Conservation (phyloP, 2,797 vertebrate genomes). For the Notolepis coatsorum region DNA sequence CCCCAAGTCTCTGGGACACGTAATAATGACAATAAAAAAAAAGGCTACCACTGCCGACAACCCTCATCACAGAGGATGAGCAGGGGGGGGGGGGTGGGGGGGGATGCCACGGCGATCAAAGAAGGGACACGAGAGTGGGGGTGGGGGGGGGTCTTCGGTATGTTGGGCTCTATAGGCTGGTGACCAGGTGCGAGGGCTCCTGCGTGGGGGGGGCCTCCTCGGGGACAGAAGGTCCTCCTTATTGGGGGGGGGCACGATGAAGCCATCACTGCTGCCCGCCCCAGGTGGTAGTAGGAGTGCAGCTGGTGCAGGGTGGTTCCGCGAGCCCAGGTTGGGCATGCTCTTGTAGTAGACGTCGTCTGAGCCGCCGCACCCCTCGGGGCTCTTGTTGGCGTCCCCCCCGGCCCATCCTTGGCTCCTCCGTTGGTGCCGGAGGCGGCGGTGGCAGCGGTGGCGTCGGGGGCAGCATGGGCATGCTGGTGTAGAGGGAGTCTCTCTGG, state of each 20-base stretch:
- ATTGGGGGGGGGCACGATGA: constrained; percentile 91
- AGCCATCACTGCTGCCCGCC: constrained; percentile 97
- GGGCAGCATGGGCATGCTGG: constrained; percentile 94
- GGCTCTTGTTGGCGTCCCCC: constrained; percentile 82
- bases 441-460: constrained; percentile 55
- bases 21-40: constrained; percentile 84
- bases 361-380: constrained; percentile 76
- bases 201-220: constrained; percentile 86
- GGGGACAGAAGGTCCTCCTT: constrained; percentile 88
- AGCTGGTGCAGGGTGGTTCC: constrained; percentile 95
- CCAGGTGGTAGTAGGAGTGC: constrained; percentile 96
- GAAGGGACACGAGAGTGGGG: background rate
- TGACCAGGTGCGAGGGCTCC: constrained; percentile 95
- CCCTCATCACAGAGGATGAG: constrained; percentile 80
- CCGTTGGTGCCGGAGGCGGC: constrained; percentile 38
- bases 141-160: background rate
- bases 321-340: constrained; percentile 97
- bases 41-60: constrained; percentile 87
- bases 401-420: constrained; percentile 55
- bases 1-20: constrained; percentile 75
- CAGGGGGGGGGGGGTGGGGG: constrained; percentile 28
- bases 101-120: constrained; percentile 14
- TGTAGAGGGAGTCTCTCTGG: constrained; percentile 95
- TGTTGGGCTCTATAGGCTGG: constrained; percentile 91
- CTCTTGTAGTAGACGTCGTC: constrained; percentile 99